Evolutionary conservation across 1,140 invertebrate species (phyloP).

Genomic region (Drosophila gunungcola): DNA sequence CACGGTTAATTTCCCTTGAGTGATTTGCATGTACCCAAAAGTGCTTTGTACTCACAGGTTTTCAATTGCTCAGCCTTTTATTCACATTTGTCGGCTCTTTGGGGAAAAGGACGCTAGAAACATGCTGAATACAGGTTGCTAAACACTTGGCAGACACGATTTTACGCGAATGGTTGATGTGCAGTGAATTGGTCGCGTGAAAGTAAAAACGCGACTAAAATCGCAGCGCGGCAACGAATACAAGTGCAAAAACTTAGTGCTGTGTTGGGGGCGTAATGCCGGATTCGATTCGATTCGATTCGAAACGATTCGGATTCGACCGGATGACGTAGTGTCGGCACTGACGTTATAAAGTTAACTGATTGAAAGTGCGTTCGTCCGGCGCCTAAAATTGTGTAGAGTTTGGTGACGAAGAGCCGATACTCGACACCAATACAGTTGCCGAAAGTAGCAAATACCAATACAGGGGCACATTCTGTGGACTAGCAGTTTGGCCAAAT

Average conservation of each 20-base stretch:
- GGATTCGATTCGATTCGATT: slow-evolving; percentile 3
- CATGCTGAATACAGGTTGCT: slow-evolving; percentile 6
- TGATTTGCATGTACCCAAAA: slow-evolving; percentile 27
- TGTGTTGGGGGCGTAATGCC: slow-evolving; percentile 8
- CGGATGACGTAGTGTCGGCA: slow-evolving; percentile 72
- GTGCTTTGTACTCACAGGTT: slow-evolving; percentile 32
- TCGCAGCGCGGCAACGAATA: slow-evolving; percentile 28
- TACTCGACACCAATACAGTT: slow-evolving; percentile 15
- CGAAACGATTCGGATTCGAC: slow-evolving; percentile 25
- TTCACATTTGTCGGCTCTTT: slow-evolving; percentile 23
- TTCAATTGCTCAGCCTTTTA: slow-evolving; percentile 19
- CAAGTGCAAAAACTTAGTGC: slow-evolving; percentile 8
- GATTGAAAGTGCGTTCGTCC: slow-evolving; percentile 79
- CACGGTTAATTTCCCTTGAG: slow-evolving; percentile 7
- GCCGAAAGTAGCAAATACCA: slow-evolving; percentile 13
- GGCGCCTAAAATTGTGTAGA: slow-evolving; percentile 79
- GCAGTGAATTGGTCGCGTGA: slow-evolving; percentile 46
- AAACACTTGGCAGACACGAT: slow-evolving; percentile 26
- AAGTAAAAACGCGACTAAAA: slow-evolving; percentile 60
- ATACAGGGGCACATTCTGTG: slow-evolving; percentile 37
- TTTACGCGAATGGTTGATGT: slow-evolving; percentile 25
- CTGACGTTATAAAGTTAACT: slow-evolving; percentile 78
- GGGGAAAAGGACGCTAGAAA: background rate
- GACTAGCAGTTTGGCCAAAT: slow-evolving; percentile 53
- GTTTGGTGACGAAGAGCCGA: slow-evolving; percentile 65